Evolutionary conservation across 1,140 invertebrate species (phyloP), one percentile per base, ranked within the genome.

Genomic region (Leptinotarsa defecta): DNA sequence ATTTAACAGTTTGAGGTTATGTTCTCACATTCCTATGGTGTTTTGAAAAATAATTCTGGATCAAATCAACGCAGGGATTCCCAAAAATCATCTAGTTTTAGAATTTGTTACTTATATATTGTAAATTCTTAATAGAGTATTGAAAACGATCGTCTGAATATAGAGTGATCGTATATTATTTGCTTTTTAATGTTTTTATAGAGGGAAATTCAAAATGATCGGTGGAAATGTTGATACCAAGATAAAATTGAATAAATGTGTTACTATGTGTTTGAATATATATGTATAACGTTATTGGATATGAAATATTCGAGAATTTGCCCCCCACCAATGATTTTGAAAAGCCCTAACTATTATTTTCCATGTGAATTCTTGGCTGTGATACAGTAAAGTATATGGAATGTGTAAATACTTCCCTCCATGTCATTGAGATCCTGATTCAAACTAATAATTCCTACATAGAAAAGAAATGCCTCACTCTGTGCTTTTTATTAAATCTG

Each of bases 281-380:
- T 34, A 34, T 34, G 27, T 34, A 34, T 34, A 34, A 34, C 27
- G 27, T 34, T 34, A 34, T 34, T 57, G 52, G 6, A 57, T 57
- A 57, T 57, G 52, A 57, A 19, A 57, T 57, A 57, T 57, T 57
- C 52, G 2, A 15, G 15, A 57, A 57, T 5, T 57, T 19, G n/a
- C 4, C 52, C n/a, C 13, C 52, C 52, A 57, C 52, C 52, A 57
- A 57, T 57, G 6, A 15, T 57, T 57, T 57, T 57, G 52, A 57
- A n/a, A 8, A 17, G n/a, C 52, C 52, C 17, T 57, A 19, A 15
- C 15, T 65, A 65, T 65, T 24, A 74, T 78, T 81, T 84, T 85
- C 81, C 83, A 83, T 85, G 84, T 85, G 83, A 85, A 84, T 85
- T 85, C 81, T 84, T 84, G 84, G 84, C 84, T 85, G 84, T 85